Evolutionary conservation across 2,888 invertebrate species (phyloP), one percentile per base, ranked within the genome.

Genomic region (Syrista parreyssii): DNA sequence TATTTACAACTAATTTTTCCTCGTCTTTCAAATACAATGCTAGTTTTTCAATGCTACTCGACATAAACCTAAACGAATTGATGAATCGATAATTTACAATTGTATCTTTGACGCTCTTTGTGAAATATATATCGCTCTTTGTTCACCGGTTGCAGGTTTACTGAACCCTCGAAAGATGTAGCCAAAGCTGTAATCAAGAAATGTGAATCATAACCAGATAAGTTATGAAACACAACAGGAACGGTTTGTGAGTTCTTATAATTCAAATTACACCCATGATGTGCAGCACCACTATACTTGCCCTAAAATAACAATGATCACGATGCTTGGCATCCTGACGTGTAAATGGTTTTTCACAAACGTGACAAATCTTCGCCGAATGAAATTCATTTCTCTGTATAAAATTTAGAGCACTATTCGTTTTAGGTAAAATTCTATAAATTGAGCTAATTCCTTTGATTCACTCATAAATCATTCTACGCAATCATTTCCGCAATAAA

Each of bases 61-160:
- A 68, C 83, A 88, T 84, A 80, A 88, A 89, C 68, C 85, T 77
- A 75, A 83, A 85, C 32, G 86, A 86, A 80, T 88, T 86, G 35
- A 89, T 74, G 72, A 84, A 85, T 35, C 81, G 68, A 68, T 83
- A 79, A 68, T 80, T 74, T 34, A 83, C 82, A 4, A 78, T 74
- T 30, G 77, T 35, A 35, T 68, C 68, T 15, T 76, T 78, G 68
- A 81, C 75, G 68, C 76, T 75, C 73, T 84, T 85, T 3, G 81
- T 84, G 80, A 89, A 86, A 15, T 86, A 84, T 35, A 87, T 86
- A 74, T 86, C 89, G 79, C 84, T 84, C 80, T 90, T 73, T 86
- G 73, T 84, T 88, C 33, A 82, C 75, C 0, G 89, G 82, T 30
- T 89, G 82, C 9, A 89, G 23, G 86, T 79, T 30, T 71, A 30